phyloP scores from a whole-genome alignment of 2,113 vertebrate species.

The Alethe diademata region DNA sequence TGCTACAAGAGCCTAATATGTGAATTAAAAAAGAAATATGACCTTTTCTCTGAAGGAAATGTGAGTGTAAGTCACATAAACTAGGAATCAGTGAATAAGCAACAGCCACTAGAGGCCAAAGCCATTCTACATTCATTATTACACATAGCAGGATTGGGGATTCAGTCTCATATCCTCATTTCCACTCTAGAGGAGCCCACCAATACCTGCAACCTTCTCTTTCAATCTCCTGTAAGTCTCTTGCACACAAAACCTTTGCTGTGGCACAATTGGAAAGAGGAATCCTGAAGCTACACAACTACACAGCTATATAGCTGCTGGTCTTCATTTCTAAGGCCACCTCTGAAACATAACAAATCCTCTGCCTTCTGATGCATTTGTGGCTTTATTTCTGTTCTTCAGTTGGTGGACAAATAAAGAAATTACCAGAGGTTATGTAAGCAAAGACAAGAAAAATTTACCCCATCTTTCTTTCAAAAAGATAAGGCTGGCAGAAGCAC shows the following conservation, averaged over 20 bases:
- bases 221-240: background rate
- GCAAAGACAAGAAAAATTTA: background rate
- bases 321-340: background rate
- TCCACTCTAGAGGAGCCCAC: background rate
- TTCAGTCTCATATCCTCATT: background rate
- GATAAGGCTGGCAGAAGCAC: background rate
- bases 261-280: background rate
- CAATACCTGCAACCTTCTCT: background rate
- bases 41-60: background rate
- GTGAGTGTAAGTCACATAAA: background rate
- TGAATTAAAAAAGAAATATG: background rate
- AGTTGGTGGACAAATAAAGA: background rate
- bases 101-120: background rate
- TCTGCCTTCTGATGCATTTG: background rate
- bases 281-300: background rate
- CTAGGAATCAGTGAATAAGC: background rate
- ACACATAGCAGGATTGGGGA: background rate
- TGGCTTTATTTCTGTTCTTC: background rate
- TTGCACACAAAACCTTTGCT: background rate
- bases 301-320: background rate
- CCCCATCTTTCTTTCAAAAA: background rate
- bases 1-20: background rate
- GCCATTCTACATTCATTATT: background rate
- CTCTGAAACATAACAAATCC: background rate
- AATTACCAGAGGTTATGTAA: background rate